Evolutionary conservation across 2,113 vertebrate species (phyloP), one percentile per base, ranked within the genome.

Genomic region (Otis tarda): DNA sequence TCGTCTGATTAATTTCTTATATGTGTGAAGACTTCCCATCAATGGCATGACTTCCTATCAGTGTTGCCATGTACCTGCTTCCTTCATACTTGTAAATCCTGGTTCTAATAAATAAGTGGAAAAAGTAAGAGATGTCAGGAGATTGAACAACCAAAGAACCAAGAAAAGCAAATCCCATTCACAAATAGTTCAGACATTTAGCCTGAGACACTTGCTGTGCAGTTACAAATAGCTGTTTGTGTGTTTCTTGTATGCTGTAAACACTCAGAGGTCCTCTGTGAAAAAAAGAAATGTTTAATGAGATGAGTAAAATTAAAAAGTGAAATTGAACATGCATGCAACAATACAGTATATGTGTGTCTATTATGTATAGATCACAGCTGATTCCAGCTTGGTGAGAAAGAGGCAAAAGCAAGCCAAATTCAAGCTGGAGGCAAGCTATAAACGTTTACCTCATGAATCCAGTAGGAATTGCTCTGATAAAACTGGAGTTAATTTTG

Each of bases 271-370:
- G 4, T 45, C 41, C 22, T 65, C 64, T 63, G 6, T 2, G 10
- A 21, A 45, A 59, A 24, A 33, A 9, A 50, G 14, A 55, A 50
- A 21, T 27, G 2, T 37, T 67, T 55, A 39, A 31, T 73, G 12
- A 25, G 7, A 33, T 49, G 14, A 55, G 27, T 65, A 43, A 74
- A 47, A 73, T 27, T 0, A n/a, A 67, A 63, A 60, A 60, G 8
- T 43, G 33, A 22, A 71, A 31, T 12, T 35, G 18, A 43, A 68
- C 17, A 6, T 30, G 20, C 3, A 19, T 1, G 0, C 49, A 70
- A 57, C 3, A 39, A 12, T 31, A 41, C 22, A 85, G 12, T 18
- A 28, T 0, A 1, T n/a, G 5, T 37, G 2, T 56, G 33, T 47
- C 5, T 43, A 18, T 16, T 37, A 24, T 39, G 7, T 60, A 25